Base-by-base conservation (phyloP, 2,888 invertebrate genomes). In the Caenorhabditis sp. region DNA sequence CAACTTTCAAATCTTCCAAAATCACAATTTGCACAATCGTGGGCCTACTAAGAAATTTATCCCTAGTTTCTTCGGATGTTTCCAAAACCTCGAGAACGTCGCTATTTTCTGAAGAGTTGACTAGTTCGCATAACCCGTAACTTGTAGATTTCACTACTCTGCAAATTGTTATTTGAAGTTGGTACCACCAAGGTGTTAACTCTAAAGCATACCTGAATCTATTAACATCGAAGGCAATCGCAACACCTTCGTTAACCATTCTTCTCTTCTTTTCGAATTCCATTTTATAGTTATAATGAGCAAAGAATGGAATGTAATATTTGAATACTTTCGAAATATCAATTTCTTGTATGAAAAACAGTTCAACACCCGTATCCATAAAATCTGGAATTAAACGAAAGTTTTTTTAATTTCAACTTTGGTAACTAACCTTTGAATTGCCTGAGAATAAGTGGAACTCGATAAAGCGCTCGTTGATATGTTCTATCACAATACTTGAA, bases 281-380 rank as follows among this genome's bases (percentile, higher is more conserved):
- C 12, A 21, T 43, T 57, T n/a, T n/a, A 12, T 36, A 77, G 1
- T 38, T 31, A 3, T 66, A 4, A 1, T 59, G 23, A 25, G 59
- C 43, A 36, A 75, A 26, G 38, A 69, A 59, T 17, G 59, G 63
- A 12, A 26, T 59, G 20, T 59, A 52, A 59, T 7, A 67, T 17
- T 25, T 59, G 5, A 59, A 27, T n/a, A 59, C 36, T 14, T 50
- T 50, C 54, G 17, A 49, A 20, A 25, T 38, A 88, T 97, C 96
- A 0, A 95, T 94, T 91, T 97, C 97, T 91, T 97, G 96, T 17
- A 97, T 90, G 83, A 95, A 95, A 63, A 95, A 90, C 61, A 97
- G 90, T 23, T n/a, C 20, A 49, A 60, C 60, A 5, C 50, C 52
- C 20, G 5, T 7, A 20, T 38, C 10, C 3, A 38, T 25, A n/a